Evolutionary conservation across 2,797 vertebrate species (phyloP).

Genomic region (Picus viridis): DNA sequence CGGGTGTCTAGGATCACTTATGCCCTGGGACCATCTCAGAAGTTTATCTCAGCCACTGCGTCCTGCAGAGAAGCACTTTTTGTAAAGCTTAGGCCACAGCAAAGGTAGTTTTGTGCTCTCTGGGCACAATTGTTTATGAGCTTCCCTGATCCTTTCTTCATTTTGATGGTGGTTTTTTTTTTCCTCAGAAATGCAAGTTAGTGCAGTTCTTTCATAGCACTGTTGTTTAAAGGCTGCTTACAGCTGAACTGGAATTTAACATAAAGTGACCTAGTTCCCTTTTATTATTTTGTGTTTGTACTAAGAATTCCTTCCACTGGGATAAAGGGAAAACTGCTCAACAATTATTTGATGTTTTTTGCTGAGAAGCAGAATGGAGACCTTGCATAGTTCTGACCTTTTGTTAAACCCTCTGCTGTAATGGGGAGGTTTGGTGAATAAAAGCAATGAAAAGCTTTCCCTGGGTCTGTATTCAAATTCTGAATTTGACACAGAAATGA

Average conservation of each 20-base stretch:
- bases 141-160: background rate
- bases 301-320: slow-evolving; percentile 3
- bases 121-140: slow-evolving; percentile 10
- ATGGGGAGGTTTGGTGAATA: slow-evolving; percentile 13
- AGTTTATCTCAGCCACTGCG: background rate
- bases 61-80: slow-evolving; percentile 65
- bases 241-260: slow-evolving; percentile 36
- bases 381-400: slow-evolving; percentile 24
- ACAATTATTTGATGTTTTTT: background rate
- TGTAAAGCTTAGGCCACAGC: slow-evolving; percentile 40
- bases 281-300: slow-evolving; percentile 18
- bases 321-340: slow-evolving; percentile 1
- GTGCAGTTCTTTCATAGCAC: background rate
- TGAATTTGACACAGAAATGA: slow-evolving; percentile 19
- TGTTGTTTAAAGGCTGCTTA: background rate
- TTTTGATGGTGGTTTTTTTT: background rate
- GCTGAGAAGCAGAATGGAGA: slow-evolving; percentile 26
- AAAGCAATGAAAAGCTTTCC: slow-evolving; percentile 15
- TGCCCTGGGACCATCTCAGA: slow-evolving; percentile 43
- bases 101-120: slow-evolving; percentile 13
- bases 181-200: background rate
- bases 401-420: slow-evolving; percentile 24
- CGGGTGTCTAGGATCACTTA: background rate
- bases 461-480: background rate
- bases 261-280: background rate